Conservation (phyloP, 2,888 invertebrate species). For the Ophioninae sp. region DNA sequence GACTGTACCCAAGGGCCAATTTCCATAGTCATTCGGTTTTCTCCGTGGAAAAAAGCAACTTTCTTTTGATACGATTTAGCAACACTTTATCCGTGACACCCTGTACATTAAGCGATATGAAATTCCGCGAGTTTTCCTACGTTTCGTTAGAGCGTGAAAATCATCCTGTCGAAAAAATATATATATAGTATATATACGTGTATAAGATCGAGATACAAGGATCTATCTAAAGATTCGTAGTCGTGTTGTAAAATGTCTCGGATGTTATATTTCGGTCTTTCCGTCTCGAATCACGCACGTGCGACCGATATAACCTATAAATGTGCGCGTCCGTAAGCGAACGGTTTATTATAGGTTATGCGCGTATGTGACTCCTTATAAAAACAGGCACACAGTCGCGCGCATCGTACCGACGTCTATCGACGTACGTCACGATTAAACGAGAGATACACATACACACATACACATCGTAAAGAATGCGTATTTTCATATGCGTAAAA, state of each 20-base stretch:
- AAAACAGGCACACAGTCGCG: neutral
- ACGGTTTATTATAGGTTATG: neutral
- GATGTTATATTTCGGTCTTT: slow-evolving; percentile 2
- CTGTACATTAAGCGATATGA: no score
- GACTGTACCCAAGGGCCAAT: no score
- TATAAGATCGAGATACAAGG: neutral
- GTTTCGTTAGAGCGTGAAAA: no score
- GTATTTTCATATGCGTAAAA: neutral
- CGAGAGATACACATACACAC: neutral
- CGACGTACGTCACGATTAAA: neutral
- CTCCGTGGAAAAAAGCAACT: no score
- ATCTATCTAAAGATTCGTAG: slow-evolving; percentile 1
- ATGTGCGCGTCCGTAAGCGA: neutral
- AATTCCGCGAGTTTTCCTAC: no score
- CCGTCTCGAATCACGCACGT: slow-evolving; percentile 1
- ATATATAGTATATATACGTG: neutral
- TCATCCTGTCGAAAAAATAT: no score
- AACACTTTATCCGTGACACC: no score
- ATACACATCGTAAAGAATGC: neutral
- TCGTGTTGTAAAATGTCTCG: slow-evolving; percentile 1
- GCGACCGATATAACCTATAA: neutral
- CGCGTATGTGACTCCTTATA: neutral
- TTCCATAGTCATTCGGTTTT: no score
- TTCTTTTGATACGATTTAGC: no score
- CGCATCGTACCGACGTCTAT: neutral